phyloP scores from a whole-genome alignment of 2,113 vertebrate genomes.

The Pycnonotus jocosus region DNA sequence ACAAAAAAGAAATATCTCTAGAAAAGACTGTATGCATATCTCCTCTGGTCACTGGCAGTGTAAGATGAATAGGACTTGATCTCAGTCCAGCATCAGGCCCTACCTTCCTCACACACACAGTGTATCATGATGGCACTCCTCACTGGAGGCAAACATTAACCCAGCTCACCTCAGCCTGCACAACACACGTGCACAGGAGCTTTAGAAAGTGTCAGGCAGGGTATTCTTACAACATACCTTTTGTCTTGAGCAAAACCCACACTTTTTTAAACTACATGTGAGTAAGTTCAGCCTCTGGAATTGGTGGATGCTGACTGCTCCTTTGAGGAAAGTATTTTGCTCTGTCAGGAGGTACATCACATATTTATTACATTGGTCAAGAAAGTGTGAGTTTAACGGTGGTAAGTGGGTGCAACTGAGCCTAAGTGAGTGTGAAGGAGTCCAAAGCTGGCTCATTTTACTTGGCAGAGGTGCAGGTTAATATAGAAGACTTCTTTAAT shows the following conservation, averaged over 20 bases:
- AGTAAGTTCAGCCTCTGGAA: neutral
- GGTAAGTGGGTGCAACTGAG: slow-evolving; percentile 1
- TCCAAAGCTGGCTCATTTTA: neutral
- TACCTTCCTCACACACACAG: neutral
- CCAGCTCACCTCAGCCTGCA: neutral
- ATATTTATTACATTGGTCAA: neutral
- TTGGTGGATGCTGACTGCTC: neutral
- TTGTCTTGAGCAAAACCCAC: neutral
- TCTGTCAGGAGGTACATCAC: neutral
- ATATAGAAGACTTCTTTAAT: slow-evolving; percentile 18
- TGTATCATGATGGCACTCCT: neutral
- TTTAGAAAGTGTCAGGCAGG: neutral
- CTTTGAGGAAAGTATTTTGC: neutral
- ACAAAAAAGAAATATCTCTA: neutral
- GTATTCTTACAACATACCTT: neutral
- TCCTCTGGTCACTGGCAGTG: neutral
- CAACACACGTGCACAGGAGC: neutral
- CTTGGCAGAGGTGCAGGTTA: neutral
- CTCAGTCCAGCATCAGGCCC: neutral
- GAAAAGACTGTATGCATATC: neutral
- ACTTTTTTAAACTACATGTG: neutral
- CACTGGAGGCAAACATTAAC: neutral
- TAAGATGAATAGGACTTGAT: neutral
- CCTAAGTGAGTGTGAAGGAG: neutral
- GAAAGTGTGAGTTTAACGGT: neutral